Evolutionary conservation across 1,140 invertebrate species (phyloP).

Genomic region (Leptopilina boulardi): DNA sequence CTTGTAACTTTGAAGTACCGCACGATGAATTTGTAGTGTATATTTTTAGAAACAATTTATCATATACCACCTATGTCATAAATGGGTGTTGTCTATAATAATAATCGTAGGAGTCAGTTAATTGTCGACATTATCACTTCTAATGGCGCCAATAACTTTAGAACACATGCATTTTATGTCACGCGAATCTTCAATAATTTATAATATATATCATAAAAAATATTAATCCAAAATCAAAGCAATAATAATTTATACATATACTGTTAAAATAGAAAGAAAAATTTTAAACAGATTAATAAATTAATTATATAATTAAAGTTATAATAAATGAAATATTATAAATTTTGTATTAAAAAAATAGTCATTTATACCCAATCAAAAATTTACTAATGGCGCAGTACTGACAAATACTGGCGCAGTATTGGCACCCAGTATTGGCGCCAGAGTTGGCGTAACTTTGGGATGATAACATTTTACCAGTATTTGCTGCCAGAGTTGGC

Average conservation of each 20-base stretch:
- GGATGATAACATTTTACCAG: too few species aligned
- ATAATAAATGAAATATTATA: too few species aligned
- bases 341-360: too few species aligned
- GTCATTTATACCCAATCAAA: too few species aligned
- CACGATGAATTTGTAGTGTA: conserved; percentile 47
- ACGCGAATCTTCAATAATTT: conserved; percentile 46
- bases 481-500: too few species aligned
- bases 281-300: too few species aligned
- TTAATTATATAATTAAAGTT: too few species aligned
- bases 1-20: conserved; percentile 43
- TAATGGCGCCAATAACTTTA: conserved; percentile 57
- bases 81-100: conserved; percentile 37
- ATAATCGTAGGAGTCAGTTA: conserved; percentile 49
- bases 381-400: too few species aligned
- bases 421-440: too few species aligned
- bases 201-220: conserved; percentile 39
- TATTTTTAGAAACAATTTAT: conserved; percentile 60
- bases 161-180: conserved; percentile 49
- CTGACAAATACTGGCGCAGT: too few species aligned
- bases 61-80: conserved; percentile 52
- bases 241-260: conserved; percentile 37
- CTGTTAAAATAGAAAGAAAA: too few species aligned
- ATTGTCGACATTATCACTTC: conserved; percentile 58
- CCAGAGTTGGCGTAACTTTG: too few species aligned
- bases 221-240: conserved; percentile 42